Evolutionary conservation across 2,113 vertebrate species (phyloP).

Genomic region (Channa argus): DNA sequence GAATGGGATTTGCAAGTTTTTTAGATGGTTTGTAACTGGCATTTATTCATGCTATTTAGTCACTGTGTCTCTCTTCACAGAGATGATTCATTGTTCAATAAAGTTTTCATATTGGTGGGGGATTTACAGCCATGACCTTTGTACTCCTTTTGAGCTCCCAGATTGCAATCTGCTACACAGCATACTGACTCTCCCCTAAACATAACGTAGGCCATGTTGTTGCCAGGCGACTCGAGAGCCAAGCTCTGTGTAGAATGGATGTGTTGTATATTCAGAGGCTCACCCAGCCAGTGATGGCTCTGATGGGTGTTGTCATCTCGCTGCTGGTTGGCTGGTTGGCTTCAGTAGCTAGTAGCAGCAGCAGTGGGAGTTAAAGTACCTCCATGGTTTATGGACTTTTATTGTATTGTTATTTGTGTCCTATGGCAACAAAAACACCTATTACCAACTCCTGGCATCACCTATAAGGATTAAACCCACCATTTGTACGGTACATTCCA

Average conservation of each 20-base stretch:
- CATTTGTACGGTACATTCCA: background rate
- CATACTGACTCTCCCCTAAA: slow-evolving; percentile 54
- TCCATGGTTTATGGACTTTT: slow-evolving; percentile 22
- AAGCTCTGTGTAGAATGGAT: slow-evolving; percentile 71
- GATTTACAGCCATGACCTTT: slow-evolving; percentile 58
- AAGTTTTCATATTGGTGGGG: too few relatives aligned
- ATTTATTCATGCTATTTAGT: slow-evolving; percentile 34
- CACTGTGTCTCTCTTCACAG: slow-evolving; percentile 26
- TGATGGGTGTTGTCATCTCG: slow-evolving; percentile 72
- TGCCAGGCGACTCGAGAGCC: slow-evolving; percentile 79
- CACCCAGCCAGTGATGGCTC: slow-evolving; percentile 66
- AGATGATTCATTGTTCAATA: slow-evolving; percentile 52
- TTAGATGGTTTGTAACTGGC: slow-evolving; percentile 25
- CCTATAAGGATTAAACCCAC: background rate
- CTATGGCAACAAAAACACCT: background rate
- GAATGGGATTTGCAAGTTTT: slow-evolving; percentile 32
- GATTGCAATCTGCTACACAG: slow-evolving; percentile 48
- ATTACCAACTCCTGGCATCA: background rate
- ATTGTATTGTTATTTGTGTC: background rate
- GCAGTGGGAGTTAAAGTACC: slow-evolving; percentile 12
- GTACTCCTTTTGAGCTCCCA: slow-evolving; percentile 55
- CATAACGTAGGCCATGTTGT: slow-evolving; percentile 68
- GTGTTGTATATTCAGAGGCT: slow-evolving; percentile 77
- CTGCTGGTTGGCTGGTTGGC: slow-evolving; percentile 37
- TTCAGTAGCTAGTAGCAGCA: slow-evolving; percentile 15